These are phyloP conservation scores for Cataglyphis rosenhaueri DNA, from an alignment of 2,888 invertebrate genomes.

Conservation along the genomic window DNA sequence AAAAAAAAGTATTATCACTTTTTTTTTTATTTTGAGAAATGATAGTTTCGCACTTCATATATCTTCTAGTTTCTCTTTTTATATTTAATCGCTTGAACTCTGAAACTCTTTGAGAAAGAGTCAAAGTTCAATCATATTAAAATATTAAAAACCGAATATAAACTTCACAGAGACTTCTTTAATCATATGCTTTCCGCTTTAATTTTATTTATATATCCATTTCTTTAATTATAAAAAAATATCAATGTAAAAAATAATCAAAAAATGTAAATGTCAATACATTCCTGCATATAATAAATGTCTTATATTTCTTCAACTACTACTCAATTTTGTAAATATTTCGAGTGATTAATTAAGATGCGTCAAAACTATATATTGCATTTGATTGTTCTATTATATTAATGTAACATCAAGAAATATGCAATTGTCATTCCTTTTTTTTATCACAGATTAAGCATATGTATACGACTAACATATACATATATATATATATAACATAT, in stretches of 20 bases:
- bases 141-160: too few species aligned
- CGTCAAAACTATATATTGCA: not conserved
- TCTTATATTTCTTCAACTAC: not conserved
- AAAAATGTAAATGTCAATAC: not conserved
- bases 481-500: not conserved
- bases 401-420: not conserved
- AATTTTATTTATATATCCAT: not conserved
- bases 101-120: not conserved
- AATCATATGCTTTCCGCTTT: not conserved
- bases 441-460: too few species aligned
- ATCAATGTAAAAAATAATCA: not conserved
- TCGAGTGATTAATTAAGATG: constrained; percentile 6
- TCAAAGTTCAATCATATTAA: not conserved
- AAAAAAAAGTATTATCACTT: too few species aligned
- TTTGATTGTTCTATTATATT: not conserved
- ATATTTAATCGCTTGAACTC: not conserved
- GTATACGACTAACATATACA: too few species aligned
- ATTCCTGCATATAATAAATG: not conserved
- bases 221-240: not conserved
- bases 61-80: not conserved
- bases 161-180: not conserved
- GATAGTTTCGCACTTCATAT: not conserved
- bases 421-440: not conserved
- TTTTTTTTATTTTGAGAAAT: not conserved
- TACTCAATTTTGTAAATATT: not conserved